Percentiles rank a stretch among this genome's conserved stretches.
phyloP scores from a whole-genome alignment of 2,113 vertebrate species.

The Puma concolor region DNA sequence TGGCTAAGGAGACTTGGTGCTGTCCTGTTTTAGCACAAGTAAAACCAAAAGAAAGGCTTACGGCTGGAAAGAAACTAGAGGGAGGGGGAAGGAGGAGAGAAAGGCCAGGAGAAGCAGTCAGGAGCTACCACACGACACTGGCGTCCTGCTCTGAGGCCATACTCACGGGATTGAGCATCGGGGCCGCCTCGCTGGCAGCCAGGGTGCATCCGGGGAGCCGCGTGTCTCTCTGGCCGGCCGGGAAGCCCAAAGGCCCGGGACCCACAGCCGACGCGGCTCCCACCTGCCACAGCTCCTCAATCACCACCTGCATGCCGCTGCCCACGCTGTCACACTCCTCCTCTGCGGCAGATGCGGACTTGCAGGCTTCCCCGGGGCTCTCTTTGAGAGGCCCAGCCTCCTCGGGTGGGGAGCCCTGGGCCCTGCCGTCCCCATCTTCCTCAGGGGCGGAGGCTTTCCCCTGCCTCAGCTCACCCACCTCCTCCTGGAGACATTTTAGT shows the following conservation, averaged over 20 bases:
- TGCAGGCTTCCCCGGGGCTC: slow-evolving; percentile 68
- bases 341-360: slow-evolving; percentile 57
- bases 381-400: slow-evolving; percentile 74
- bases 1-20: neutral
- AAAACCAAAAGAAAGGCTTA: neutral
- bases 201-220: slow-evolving; percentile 59
- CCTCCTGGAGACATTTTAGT: slow-evolving; percentile 81
- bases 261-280: slow-evolving; percentile 75
- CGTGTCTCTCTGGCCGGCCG: slow-evolving; percentile 58
- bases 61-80: neutral
- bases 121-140: neutral
- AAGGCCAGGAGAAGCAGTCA: neutral
- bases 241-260: slow-evolving; percentile 71
- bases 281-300: slow-evolving; percentile 84
- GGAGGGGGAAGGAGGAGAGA: neutral
- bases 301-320: slow-evolving; percentile 83
- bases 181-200: slow-evolving; percentile 59
- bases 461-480: slow-evolving; percentile 75
- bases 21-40: neutral
- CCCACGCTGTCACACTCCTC: slow-evolving; percentile 82
- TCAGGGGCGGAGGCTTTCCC: neutral
- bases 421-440: slow-evolving; percentile 49
- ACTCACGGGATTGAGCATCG: slow-evolving; percentile 78
- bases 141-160: neutral
- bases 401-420: slow-evolving; percentile 42